A percentile compares a stretch with the other conserved stretches of the same genome.
Conservation (phyloP, 2,113 vertebrate genomes). For the Rhynchopsitta pachyrhyncha region DNA sequence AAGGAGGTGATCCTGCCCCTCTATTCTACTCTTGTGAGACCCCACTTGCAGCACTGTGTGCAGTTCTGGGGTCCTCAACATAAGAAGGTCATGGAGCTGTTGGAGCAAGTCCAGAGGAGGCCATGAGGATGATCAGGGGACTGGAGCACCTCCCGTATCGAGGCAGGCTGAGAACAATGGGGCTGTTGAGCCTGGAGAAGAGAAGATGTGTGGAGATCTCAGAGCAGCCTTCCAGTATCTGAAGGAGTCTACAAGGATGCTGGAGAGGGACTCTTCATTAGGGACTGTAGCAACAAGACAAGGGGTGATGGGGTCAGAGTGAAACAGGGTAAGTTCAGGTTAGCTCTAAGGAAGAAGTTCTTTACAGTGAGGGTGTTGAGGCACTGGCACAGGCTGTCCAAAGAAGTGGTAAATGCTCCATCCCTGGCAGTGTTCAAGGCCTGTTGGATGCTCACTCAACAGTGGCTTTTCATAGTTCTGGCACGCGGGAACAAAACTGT, state of each 20-base stretch:
- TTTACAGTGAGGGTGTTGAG: background rate
- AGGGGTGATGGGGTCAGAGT: background rate
- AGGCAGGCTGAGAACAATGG: background rate
- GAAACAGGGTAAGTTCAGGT: background rate
- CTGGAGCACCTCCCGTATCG: background rate
- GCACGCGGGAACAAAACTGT: rapidly evolving
- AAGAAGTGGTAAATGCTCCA: background rate
- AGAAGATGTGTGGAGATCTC: background rate
- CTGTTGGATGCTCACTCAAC: background rate
- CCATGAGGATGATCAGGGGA: background rate
- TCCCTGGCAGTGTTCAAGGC: background rate
- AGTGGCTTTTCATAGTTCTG: background rate
- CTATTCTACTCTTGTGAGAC: background rate
- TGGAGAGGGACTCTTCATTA: background rate
- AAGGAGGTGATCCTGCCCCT: background rate
- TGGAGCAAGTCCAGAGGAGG: background rate
- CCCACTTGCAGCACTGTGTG: background rate
- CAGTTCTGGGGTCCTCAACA: background rate
- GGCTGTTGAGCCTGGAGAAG: background rate
- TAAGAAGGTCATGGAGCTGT: background rate
- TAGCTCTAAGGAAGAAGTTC: background rate
- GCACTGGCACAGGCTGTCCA: background rate
- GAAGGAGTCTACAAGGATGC: background rate
- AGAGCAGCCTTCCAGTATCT: background rate
- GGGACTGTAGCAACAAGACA: too few species aligned